phyloP scores from a whole-genome alignment of 2,888 invertebrate species.

The Nesidiocoris tenuis region DNA sequence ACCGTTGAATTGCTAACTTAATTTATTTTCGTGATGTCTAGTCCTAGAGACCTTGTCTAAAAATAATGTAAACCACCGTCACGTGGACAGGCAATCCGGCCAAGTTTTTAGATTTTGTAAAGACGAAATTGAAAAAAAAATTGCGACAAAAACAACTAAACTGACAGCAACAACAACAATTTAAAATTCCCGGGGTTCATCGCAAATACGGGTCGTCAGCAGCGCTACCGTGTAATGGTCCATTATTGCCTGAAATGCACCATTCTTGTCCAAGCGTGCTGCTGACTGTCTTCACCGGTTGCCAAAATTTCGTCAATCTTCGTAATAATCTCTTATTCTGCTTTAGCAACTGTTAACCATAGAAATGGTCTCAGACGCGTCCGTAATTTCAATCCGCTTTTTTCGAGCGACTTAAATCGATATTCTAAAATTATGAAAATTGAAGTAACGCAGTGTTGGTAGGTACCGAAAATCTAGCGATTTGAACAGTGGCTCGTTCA shows the following conservation, averaged over 20 bases:
- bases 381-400: not conserved
- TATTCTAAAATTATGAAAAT: not conserved
- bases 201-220: not conserved
- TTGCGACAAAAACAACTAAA: not conserved
- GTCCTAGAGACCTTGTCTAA: slow-evolving; percentile 28
- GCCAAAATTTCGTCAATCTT: not conserved
- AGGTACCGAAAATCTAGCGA: no score
- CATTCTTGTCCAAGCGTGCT: not conserved
- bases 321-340: not conserved
- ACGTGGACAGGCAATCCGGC: slow-evolving; percentile 47
- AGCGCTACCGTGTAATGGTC: not conserved
- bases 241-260: not conserved
- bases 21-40: slow-evolving; percentile 42
- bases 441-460: no score
- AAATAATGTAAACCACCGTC: slow-evolving; percentile 33
- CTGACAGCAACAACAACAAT: no score
- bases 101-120: slow-evolving; percentile 47
- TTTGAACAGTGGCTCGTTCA: no score
- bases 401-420: not conserved
- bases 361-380: not conserved
- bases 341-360: not conserved
- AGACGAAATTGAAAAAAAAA: slow-evolving; percentile 28
- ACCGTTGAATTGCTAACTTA: slow-evolving; percentile 41
- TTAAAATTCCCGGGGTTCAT: not conserved
- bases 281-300: not conserved